Evolutionary conservation across 1,140 invertebrate genomes (phyloP).

Genomic region (Cepaea nemoralis): DNA sequence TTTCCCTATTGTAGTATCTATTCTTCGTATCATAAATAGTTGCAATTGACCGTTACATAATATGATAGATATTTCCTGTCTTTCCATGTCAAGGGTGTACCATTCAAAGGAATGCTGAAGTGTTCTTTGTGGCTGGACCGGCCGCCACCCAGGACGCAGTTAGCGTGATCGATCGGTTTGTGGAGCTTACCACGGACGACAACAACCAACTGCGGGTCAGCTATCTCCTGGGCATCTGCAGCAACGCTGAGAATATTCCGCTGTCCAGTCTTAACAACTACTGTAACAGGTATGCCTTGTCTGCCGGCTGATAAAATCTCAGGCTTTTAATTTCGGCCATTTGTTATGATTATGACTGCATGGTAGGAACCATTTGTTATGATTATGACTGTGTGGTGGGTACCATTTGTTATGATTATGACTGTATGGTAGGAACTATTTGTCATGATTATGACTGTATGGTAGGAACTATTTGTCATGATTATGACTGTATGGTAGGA

Average conservation of each 20-base stretch:
- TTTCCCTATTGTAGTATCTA: too few species aligned
- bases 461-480: too few species aligned
- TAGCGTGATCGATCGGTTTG: slow-evolving; percentile 31
- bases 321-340: background rate
- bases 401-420: too few species aligned
- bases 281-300: slow-evolving; percentile 39
- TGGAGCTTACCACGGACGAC: background rate
- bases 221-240: slow-evolving; percentile 39
- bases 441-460: too few species aligned
- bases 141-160: slow-evolving; percentile 33
- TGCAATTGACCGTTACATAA: too few species aligned
- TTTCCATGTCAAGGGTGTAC: slow-evolving; percentile 27
- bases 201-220: slow-evolving; percentile 7
- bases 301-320: too few species aligned
- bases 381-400: too few species aligned
- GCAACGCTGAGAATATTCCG: slow-evolving; percentile 5
- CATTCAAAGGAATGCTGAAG: slow-evolving; percentile 20
- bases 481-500: too few species aligned
- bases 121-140: slow-evolving; percentile 44
- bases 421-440: too few species aligned
- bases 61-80: background rate
- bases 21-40: too few species aligned
- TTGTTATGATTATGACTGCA: too few species aligned
- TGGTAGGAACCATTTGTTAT: too few species aligned
- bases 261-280: slow-evolving; percentile 19